A percentile compares a stretch with the other conserved stretches of the same genome.
phyloP scores from a whole-genome alignment of 2,113 vertebrate species.

The Xiphias gladius region DNA sequence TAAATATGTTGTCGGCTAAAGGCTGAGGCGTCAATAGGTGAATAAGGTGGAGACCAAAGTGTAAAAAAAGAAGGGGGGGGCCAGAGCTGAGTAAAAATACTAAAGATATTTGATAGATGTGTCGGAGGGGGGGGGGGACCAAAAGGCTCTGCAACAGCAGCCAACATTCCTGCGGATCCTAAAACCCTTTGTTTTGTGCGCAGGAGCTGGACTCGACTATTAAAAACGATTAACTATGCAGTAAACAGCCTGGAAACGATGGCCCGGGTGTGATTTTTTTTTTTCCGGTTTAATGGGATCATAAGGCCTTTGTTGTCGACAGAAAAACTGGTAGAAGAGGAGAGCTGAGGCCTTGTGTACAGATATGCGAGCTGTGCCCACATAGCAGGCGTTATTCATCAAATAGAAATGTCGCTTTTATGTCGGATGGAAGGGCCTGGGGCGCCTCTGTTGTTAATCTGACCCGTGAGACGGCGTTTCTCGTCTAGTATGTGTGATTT shows the following conservation, averaged over 20 bases:
- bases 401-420: constrained; percentile 54
- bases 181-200: constrained; percentile 82
- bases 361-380: constrained; percentile 72
- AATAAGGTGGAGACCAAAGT: constrained; percentile 35
- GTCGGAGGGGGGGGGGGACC: constrained; percentile 35
- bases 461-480: constrained; percentile 44
- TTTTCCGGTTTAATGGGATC: constrained; percentile 51
- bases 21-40: constrained; percentile 40
- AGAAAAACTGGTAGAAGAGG: constrained; percentile 39
- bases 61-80: not conserved
- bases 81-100: constrained; percentile 7
- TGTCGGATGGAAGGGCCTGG: constrained; percentile 50
- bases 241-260: constrained; percentile 63
- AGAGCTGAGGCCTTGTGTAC: constrained; percentile 68
- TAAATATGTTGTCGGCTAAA: constrained; percentile 70
- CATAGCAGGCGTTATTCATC: constrained; percentile 73
- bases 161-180: constrained; percentile 83
- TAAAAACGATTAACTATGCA: constrained; percentile 79
- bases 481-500: constrained; percentile 41
- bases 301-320: constrained; percentile 73
- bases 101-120: constrained; percentile 70
- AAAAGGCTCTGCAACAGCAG: constrained; percentile 62
- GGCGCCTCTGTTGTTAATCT: constrained; percentile 30
- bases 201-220: constrained; percentile 73
- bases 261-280: constrained; percentile 63